These are phyloP conservation scores for Salticus scenicus DNA, from an alignment of 2,888 invertebrate species.

Conservation along the genomic window DNA sequence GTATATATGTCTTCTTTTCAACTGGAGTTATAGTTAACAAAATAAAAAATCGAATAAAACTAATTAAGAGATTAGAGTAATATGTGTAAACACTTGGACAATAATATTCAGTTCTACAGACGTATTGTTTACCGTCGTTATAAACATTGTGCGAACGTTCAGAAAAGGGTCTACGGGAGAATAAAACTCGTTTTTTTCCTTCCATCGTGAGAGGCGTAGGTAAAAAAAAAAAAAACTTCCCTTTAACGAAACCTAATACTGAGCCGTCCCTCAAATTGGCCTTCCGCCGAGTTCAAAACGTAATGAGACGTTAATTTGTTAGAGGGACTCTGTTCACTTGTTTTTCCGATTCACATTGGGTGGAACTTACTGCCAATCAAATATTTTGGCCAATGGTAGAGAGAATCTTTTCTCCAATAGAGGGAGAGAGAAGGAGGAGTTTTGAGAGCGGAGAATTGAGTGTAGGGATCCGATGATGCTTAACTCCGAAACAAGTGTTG, in stretches of 20 bases:
- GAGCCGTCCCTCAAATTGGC: conserved; percentile 52
- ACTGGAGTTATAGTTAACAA: too few species aligned
- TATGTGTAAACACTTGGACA: too few species aligned
- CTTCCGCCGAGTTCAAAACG: conserved; percentile 25
- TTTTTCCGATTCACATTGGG: conserved; percentile 35
- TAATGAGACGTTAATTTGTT: conserved; percentile 65
- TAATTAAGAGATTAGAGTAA: too few species aligned
- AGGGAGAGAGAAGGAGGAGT: conserved; percentile 30
- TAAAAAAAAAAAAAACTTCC: conserved; percentile 11
- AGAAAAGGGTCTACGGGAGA: neutral
- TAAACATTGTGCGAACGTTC: neutral
- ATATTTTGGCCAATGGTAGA: conserved; percentile 2
- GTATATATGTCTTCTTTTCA: too few species aligned
- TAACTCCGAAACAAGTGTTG: neutral
- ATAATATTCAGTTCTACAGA: too few species aligned
- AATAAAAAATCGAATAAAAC: too few species aligned
- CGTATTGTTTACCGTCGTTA: too few species aligned
- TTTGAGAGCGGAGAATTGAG: neutral
- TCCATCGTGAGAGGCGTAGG: neutral
- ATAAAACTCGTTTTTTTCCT: neutral
- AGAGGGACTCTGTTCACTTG: conserved; percentile 25
- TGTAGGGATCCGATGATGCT: neutral
- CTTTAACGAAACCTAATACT: conserved; percentile 20
- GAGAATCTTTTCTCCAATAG: neutral
- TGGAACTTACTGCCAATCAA: conserved; percentile 38